These are phyloP conservation scores for Hemicentrotus pulcherrimus DNA, from an alignment of 35 echinoderm and acorn worm genomes.

Conservation along the genomic window DNA sequence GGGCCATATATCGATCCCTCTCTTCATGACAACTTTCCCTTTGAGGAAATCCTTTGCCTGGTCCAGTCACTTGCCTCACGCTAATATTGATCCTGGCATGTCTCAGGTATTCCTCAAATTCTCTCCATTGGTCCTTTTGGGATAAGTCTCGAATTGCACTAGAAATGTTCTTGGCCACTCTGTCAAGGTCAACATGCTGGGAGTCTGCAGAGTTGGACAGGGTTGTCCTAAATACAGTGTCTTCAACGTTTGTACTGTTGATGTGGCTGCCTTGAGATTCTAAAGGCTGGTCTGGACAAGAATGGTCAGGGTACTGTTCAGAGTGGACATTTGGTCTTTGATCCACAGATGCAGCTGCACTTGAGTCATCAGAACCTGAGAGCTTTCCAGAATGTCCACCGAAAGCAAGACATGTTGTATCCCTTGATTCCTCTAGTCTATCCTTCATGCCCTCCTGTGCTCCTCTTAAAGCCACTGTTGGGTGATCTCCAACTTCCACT, in stretches of 20 bases:
- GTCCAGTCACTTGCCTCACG: slow-evolving; percentile 71
- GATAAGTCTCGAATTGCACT: slow-evolving; percentile 16
- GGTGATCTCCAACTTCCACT: not conserved
- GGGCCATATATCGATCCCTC: not conserved
- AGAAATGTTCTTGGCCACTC: not conserved
- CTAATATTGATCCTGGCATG: slow-evolving; percentile 77
- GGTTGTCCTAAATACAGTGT: not conserved
- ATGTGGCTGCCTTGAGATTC: not conserved
- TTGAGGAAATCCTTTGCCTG: slow-evolving; percentile 47
- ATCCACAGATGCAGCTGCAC: not conserved
- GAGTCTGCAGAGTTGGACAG: not conserved
- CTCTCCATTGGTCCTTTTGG: slow-evolving; percentile 58
- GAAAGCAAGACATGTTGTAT: not conserved
- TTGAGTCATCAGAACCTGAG: not conserved
- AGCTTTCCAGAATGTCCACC: not conserved
- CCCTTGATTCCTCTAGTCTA: not conserved
- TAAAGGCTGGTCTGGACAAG: not conserved
- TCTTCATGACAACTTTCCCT: not conserved
- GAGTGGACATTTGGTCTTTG: not conserved
- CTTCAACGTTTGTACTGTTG: not conserved
- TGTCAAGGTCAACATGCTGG: not conserved
- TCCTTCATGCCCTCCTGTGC: not conserved
- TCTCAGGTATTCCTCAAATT: slow-evolving; percentile 65
- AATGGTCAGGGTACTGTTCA: not conserved
- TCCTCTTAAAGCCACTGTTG: not conserved